Base-by-base conservation (phyloP, 2,797 vertebrate species). In the Sebastes minor region DNA sequence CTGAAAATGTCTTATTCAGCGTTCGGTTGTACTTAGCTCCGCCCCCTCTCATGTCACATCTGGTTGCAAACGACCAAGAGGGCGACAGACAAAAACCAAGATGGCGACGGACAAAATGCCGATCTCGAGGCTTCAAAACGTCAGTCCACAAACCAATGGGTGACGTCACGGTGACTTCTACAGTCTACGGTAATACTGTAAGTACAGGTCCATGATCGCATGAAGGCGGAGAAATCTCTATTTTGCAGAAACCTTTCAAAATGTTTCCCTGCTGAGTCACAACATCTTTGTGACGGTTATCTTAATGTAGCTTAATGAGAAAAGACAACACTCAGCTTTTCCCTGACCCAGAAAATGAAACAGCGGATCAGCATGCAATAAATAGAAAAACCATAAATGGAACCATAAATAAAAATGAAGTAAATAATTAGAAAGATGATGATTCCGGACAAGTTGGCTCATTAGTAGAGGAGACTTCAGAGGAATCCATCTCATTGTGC, bases 271-370 rank as follows among this genome's bases (percentile, higher is more conserved):
- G 20, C 83, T 66, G 61, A 68, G 55, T 35, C 35, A 52, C 66
- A 65, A 42, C 52, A 71, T 78, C 32, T 60, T 67, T 83, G 62
- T 65, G 20, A 73, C 59, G 56, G 52, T 76, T 82, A 61, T 75
- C 57, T 65, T 78, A 82, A 84, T 82, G 42, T 71, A 77, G 80
- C 70, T 65, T 91, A 84, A 91, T 85, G 86, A 89, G 82, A 84
- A 85, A 88, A 82, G 81, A 90, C 69, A 81, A 88, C 75, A 85
- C 78, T 90, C 90, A 91, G 90, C 88, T 81, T 90, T 90, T 93
- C 83, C 63, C 59, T 92, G 92, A 91, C 92, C 92, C 84, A 92
- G 90, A 93, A 92, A 88, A 85, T 60, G 86, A 86, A 88, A 83
- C 72, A 87, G 55, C 57, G 6, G 25, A 78, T 87, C 84, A 85